These are phyloP conservation scores for Bovichtus variegatus DNA, from an alignment of 2,797 vertebrate genomes.

Conservation along the genomic window DNA sequence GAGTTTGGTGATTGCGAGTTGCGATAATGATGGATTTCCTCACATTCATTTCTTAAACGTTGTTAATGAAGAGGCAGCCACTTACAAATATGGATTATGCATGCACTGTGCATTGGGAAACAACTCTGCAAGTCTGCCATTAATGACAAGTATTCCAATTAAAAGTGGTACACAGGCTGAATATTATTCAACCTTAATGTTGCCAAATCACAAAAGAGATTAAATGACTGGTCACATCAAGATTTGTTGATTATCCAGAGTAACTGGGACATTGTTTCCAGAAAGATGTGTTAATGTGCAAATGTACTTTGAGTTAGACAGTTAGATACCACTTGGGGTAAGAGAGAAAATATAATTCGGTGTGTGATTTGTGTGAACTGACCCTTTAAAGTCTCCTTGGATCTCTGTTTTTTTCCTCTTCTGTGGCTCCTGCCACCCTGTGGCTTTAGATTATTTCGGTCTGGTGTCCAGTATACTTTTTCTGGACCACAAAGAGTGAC, in stretches of 20 bases:
- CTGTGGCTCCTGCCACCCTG: not conserved
- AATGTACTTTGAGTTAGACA: too few relatives aligned
- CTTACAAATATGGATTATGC: slow-evolving; percentile 67
- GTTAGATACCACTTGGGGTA: too few relatives aligned
- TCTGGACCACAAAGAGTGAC: not conserved
- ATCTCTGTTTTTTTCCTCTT: not conserved
- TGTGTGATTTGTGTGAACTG: not conserved
- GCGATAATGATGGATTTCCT: slow-evolving; percentile 73
- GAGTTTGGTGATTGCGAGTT: slow-evolving; percentile 73
- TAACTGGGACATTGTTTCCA: not conserved
- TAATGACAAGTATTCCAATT: slow-evolving; percentile 60
- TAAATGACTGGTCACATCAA: not conserved
- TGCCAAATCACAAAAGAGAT: not conserved
- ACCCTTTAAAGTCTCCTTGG: not conserved
- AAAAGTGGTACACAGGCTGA: slow-evolving; percentile 12
- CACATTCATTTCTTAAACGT: slow-evolving; percentile 59
- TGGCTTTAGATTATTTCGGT: slow-evolving; percentile 2
- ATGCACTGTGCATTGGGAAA: slow-evolving; percentile 58
- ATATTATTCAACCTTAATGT: slow-evolving; percentile 28
- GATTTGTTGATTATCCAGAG: slow-evolving; percentile 7
- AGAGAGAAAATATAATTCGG: slow-evolving; percentile 4
- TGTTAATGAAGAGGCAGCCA: slow-evolving; percentile 76
- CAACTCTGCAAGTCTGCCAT: slow-evolving; percentile 49
- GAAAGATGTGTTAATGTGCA: not conserved
- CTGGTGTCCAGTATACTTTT: not conserved